These are phyloP conservation scores for Galeopterus variegatus DNA, from an alignment of 2,113 vertebrate genomes.

Conservation along the genomic window DNA sequence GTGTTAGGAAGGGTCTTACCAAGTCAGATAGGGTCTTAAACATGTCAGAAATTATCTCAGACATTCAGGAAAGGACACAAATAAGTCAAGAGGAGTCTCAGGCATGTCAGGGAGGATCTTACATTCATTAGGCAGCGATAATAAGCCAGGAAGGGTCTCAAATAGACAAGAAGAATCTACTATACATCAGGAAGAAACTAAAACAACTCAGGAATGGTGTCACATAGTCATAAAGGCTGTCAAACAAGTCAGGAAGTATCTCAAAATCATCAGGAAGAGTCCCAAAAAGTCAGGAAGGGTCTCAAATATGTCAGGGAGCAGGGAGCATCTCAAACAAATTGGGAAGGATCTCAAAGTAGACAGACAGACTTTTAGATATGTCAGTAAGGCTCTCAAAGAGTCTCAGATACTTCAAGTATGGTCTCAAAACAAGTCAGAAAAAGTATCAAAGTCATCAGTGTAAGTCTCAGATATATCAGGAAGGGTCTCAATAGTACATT, in stretches of 20 bases:
- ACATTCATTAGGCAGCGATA: background rate
- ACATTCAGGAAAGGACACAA: background rate
- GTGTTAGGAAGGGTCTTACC: background rate
- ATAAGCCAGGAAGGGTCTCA: constrained; percentile 13
- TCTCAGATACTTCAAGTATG: background rate
- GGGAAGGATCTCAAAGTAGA: constrained; percentile 2
- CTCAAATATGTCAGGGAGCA: background rate
- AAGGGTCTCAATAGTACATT: background rate
- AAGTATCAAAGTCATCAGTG: background rate
- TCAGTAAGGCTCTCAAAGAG: background rate
- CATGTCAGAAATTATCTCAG: background rate
- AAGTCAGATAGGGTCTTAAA: background rate
- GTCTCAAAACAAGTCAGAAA: background rate
- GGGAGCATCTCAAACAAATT: background rate
- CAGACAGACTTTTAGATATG: background rate
- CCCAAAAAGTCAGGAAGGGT: background rate
- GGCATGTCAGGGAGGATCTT: background rate
- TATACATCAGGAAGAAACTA: background rate
- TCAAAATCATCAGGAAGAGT: background rate
- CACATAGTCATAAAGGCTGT: constrained; percentile 15
- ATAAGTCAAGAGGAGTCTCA: constrained; percentile 8
- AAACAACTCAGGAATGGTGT: constrained; percentile 1
- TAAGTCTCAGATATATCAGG: background rate
- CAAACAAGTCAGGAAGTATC: background rate
- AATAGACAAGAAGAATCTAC: background rate